phyloP scores from a whole-genome alignment of 2,113 vertebrate species.

The Axis porcinus region DNA sequence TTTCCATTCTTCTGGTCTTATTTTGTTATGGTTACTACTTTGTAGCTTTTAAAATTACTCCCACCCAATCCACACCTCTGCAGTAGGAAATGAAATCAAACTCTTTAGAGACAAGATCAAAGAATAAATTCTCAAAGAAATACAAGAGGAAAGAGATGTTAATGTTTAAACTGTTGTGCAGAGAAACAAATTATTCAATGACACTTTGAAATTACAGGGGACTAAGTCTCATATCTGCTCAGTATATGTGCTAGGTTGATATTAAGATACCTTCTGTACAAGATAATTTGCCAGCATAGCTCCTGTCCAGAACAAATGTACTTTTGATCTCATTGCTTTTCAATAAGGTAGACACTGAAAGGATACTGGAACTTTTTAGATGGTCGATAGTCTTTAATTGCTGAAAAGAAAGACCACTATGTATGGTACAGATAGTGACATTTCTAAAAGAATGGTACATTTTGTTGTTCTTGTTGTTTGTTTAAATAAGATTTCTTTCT shows the following conservation, averaged over 20 bases:
- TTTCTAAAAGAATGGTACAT: neutral
- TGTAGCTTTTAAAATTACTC: neutral
- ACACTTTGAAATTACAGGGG: conserved; percentile 15
- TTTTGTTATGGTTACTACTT: neutral
- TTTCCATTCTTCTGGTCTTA: neutral
- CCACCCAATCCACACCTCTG: neutral
- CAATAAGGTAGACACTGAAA: conserved; percentile 22
- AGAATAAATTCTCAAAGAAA: neutral
- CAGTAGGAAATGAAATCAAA: conserved; percentile 12
- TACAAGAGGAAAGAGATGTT: conserved; percentile 34
- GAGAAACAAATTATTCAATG: conserved; percentile 33
- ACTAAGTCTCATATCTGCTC: conserved; percentile 35
- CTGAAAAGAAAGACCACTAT: neutral
- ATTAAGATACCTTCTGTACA: conserved; percentile 53
- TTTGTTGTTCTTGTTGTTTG: neutral
- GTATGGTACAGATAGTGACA: neutral
- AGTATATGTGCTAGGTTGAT: conserved; percentile 30
- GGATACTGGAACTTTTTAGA: conserved; percentile 61
- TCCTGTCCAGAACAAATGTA: conserved; percentile 41
- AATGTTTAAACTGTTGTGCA: neutral
- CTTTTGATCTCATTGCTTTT: conserved; percentile 70
- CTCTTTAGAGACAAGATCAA: conserved; percentile 3
- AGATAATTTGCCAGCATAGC: conserved; percentile 36
- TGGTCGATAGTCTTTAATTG: conserved; percentile 60
- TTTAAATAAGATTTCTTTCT: neutral